Percentiles rank a stretch among this genome's conserved stretches.
Evolutionary conservation across 2,113 vertebrate genomes (phyloP).

Genomic region (Hypomesus transpacificus): DNA sequence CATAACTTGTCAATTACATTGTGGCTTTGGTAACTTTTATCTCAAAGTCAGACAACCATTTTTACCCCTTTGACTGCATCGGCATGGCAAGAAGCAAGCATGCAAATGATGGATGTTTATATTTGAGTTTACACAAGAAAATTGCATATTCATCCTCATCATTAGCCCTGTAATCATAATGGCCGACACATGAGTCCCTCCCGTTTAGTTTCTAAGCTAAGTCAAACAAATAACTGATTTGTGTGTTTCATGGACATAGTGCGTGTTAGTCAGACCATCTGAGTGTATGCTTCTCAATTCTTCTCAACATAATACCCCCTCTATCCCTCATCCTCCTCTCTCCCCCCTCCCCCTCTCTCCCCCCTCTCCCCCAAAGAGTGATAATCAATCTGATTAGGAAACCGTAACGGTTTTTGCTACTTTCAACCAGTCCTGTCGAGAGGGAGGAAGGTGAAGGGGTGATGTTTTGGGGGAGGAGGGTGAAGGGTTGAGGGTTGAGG

Average conservation of each 20-base stretch:
- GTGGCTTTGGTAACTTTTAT: conserved; percentile 26
- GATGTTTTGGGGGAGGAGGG: not conserved
- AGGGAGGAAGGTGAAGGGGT: conserved; percentile 18
- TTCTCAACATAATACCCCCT: no score
- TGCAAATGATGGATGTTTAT: no score
- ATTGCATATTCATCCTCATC: not conserved
- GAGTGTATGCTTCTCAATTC: no score
- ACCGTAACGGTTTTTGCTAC: conserved; percentile 6
- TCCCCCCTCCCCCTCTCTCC: no score
- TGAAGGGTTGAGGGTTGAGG: not conserved
- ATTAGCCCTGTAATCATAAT: not conserved
- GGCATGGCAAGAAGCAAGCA: not conserved
- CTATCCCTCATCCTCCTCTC: no score
- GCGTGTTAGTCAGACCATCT: not conserved
- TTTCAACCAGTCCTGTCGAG: conserved; percentile 10
- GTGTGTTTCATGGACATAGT: not conserved
- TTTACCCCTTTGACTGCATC: not conserved
- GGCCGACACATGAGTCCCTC: not conserved
- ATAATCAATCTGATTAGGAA: no score
- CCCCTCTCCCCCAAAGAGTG: no score
- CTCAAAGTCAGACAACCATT: conserved; percentile 13
- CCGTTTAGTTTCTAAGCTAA: not conserved
- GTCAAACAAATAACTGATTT: not conserved
- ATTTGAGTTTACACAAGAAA: not conserved
- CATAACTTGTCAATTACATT: conserved; percentile 14